These are phyloP conservation scores for Eremophila alpestris DNA, from an alignment of 2,797 vertebrate species.

Conservation along the genomic window DNA sequence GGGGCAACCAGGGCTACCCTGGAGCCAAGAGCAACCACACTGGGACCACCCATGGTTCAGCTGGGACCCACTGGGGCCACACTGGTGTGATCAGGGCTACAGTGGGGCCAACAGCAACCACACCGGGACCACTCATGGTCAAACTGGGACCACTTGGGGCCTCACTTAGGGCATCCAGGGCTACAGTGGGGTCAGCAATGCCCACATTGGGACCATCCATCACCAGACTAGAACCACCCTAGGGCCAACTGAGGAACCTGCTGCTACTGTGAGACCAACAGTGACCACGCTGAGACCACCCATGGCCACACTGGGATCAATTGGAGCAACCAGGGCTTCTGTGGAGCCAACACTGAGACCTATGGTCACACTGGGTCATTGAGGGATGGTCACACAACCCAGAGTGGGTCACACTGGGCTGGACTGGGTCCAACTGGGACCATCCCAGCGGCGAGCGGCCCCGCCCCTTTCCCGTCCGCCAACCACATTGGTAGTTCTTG, in stretches of 20 bases:
- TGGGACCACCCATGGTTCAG: not conserved
- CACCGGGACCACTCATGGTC: not conserved
- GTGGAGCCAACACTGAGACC: not conserved
- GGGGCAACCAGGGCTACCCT: not conserved
- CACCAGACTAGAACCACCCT: too few relatives aligned
- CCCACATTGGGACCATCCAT: not conserved
- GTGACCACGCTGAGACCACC: not conserved
- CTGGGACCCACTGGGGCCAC: not conserved
- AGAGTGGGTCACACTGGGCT: rapidly evolving
- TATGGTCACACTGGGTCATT: not conserved
- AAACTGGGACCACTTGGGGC: not conserved
- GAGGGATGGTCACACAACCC: not conserved
- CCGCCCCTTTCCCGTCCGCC: not conserved
- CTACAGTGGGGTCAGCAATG: rapidly evolving
- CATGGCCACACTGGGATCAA: too few relatives aligned
- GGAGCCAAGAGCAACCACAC: not conserved
- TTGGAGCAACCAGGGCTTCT: not conserved
- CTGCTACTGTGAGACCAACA: rapidly evolving
- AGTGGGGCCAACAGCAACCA: not conserved
- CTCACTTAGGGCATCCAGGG: too few relatives aligned
- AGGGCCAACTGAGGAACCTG: not conserved
- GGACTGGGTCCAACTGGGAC: rapidly evolving
- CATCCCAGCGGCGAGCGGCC: rapidly evolving
- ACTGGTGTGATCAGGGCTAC: not conserved
- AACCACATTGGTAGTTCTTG: rapidly evolving